Evolutionary conservation across 2,888 invertebrate species (phyloP), one percentile per base, ranked within the genome.

Genomic region (Cantharis flavilabris): DNA sequence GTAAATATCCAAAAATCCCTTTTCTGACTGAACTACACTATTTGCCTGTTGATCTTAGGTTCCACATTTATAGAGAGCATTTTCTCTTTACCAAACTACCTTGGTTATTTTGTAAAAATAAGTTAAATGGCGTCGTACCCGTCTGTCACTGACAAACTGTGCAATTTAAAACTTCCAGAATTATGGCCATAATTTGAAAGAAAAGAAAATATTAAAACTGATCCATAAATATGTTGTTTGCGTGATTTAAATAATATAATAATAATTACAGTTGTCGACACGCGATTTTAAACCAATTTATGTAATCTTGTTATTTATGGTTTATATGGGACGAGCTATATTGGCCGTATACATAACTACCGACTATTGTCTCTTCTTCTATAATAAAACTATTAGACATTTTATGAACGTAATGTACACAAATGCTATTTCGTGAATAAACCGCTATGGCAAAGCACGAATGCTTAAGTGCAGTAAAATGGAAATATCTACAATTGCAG

Each of bases 211-310:
- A 49, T 49, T 73, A 49, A 70, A 65, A 73, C 64, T 72, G 78
- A 80, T 78, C 73, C 76, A 73, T 73, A 79, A 77, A 70, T 65
- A 72, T 72, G 70, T 70, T 71, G 75, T 70, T 76, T 71, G 78
- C 80, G 75, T 80, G 80, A 71, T 67, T 71, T 71, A 69, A 76
- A 76, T 71, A 69, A 67, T 67, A 67, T 23, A n/a, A 67, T 23
- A 67, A 67, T 67, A 67, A 67, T 67, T 71, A 71, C 69, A 71
- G 62, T 71, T 75, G 69, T 18, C 14, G 30, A 64, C 75, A 75
- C 75, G 75, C 75, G 71, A 75, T 75, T 75, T 33, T 62, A 11
- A 70, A 70, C 28, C 64, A 70, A 70, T 75, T 75, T 75, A 75
- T 72, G 23, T 75, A 74, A 74, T 70, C 30, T 77, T 67, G 65